Percentiles rank a stretch among this genome's conserved stretches.
These are phyloP conservation scores for Pteronotus mesoamericanus DNA, from an alignment of 2,797 vertebrate genomes.

Conservation along the genomic window DNA sequence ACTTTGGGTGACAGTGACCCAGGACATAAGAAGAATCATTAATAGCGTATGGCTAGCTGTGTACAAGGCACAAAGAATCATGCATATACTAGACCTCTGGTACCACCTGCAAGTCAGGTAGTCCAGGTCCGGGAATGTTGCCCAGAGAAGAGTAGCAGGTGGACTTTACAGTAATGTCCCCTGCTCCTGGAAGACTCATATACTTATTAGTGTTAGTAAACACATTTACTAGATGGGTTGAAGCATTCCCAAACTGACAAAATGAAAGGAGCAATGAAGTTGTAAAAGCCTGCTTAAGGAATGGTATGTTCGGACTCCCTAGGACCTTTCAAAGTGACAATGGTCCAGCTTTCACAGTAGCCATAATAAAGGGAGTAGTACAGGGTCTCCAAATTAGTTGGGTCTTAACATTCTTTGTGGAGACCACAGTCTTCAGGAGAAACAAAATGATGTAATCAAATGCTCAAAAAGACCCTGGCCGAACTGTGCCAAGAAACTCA, in stretches of 20 bases:
- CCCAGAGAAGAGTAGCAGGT: neutral
- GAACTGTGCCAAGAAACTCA: too few species aligned
- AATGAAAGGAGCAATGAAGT: neutral
- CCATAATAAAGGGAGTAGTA: too few species aligned
- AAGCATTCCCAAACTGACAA: neutral
- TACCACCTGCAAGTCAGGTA: neutral
- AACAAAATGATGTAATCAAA: too few species aligned
- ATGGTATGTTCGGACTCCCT: too few species aligned
- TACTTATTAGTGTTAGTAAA: neutral
- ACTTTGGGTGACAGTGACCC: neutral
- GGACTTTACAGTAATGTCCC: neutral
- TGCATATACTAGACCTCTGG: neutral
- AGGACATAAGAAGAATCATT: neutral
- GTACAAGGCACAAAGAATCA: neutral
- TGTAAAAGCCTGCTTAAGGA: neutral
- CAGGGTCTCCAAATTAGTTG: too few species aligned
- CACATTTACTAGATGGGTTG: neutral
- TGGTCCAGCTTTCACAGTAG: too few species aligned
- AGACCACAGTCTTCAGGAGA: too few species aligned
- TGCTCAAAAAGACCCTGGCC: too few species aligned
- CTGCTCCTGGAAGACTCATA: neutral
- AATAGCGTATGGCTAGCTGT: neutral
- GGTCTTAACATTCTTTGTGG: too few species aligned
- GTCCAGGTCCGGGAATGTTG: neutral
- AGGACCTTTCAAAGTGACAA: too few species aligned